phyloP scores from a whole-genome alignment of 2,113 vertebrate species.

The Lophius piscatorius region DNA sequence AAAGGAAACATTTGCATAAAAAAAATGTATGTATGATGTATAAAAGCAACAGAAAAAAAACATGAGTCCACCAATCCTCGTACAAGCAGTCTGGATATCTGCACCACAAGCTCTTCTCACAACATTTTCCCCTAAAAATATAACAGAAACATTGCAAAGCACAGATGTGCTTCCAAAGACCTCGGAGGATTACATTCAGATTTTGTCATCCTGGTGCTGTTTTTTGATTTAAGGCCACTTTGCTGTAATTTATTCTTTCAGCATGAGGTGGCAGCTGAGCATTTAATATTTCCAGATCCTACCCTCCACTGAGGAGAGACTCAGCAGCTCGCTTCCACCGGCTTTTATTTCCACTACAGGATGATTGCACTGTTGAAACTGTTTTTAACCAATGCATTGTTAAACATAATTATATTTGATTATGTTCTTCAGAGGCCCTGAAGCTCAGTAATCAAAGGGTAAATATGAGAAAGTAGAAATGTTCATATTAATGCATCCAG shows the following conservation, averaged over 20 bases:
- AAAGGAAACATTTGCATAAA: too few relatives aligned
- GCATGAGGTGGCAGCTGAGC: slow-evolving; percentile 55
- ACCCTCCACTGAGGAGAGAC: neutral
- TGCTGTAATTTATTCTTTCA: slow-evolving; percentile 49
- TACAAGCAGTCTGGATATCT: too few relatives aligned
- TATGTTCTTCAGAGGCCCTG: neutral
- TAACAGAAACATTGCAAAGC: too few relatives aligned
- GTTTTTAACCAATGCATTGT: slow-evolving; percentile 9
- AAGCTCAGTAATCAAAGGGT: slow-evolving; percentile 7
- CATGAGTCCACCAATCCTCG: too few relatives aligned
- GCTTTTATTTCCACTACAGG: neutral
- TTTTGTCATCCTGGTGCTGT: too few relatives aligned
- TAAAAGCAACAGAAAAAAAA: too few relatives aligned
- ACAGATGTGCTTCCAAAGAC: too few relatives aligned
- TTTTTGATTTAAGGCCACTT: too few relatives aligned
- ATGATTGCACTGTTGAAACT: slow-evolving; percentile 5
- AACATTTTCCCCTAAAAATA: too few relatives aligned
- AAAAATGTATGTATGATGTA: too few relatives aligned
- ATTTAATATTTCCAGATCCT: slow-evolving; percentile 23
- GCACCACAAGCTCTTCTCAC: too few relatives aligned
- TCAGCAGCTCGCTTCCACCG: neutral
- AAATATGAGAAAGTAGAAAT: slow-evolving; percentile 2
- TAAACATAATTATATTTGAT: slow-evolving; percentile 30
- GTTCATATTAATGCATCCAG: slow-evolving; percentile 2
- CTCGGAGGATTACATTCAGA: too few relatives aligned